These are phyloP conservation scores for Eucidaris tribuloides DNA, from an alignment of 35 echinoderm and acorn worm genomes.

Conservation along the genomic window DNA sequence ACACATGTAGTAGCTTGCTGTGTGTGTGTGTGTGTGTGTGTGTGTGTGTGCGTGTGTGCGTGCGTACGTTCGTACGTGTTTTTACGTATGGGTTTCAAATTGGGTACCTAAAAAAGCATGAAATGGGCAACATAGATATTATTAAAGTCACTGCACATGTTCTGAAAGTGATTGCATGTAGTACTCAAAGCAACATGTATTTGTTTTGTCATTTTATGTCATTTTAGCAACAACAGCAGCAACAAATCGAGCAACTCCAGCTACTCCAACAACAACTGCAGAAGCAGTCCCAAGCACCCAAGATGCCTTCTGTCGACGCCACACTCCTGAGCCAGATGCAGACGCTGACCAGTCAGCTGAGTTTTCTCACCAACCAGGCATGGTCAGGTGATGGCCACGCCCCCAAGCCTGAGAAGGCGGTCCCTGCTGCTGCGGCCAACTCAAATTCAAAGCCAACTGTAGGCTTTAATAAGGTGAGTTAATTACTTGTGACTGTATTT, in stretches of 20 bases:
- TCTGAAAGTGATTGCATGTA: no score
- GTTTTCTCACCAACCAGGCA: slow-evolving; percentile 68
- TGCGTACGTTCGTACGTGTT: no score
- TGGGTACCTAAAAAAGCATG: no score
- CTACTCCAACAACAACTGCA: slow-evolving; percentile 83
- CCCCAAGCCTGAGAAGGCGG: background rate
- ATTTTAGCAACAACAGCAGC: slow-evolving; percentile 65
- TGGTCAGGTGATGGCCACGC: background rate
- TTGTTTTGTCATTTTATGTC: no score
- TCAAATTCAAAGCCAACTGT: slow-evolving; percentile 22
- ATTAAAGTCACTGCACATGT: no score
- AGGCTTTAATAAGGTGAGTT: slow-evolving; percentile 78
- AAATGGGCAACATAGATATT: no score
- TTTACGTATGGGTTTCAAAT: no score
- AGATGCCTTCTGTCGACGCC: slow-evolving; percentile 46
- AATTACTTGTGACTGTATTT: no score
- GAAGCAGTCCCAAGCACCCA: slow-evolving; percentile 62
- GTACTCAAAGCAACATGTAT: no score
- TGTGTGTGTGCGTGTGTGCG: no score
- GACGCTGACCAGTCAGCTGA: slow-evolving; percentile 70
- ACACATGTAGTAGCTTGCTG: no score
- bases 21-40: no score
- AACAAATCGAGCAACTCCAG: slow-evolving; percentile 93
- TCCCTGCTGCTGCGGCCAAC: background rate
- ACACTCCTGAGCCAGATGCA: slow-evolving; percentile 80